phyloP scores from a whole-genome alignment of 2,113 vertebrate genomes.

The Lanius collurio region DNA sequence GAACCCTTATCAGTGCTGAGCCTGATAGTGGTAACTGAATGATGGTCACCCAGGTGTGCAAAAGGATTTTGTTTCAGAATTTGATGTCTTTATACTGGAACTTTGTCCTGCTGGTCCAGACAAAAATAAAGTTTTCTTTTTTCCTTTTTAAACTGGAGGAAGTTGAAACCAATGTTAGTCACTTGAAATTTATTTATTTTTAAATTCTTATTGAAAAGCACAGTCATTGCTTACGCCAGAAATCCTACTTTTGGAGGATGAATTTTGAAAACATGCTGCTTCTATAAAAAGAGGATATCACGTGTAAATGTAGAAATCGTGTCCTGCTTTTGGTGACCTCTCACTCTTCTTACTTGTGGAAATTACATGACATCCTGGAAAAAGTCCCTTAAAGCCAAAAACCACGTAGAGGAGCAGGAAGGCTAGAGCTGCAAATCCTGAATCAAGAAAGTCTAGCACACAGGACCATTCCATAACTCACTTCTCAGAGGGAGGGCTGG shows the following conservation, averaged over 20 bases:
- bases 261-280: background rate
- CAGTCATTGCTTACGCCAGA: background rate
- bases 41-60: background rate
- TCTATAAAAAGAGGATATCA: background rate
- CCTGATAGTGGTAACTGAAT: background rate
- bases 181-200: background rate
- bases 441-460: background rate
- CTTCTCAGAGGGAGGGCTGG: background rate
- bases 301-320: background rate
- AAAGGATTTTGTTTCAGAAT: slow-evolving; percentile 4
- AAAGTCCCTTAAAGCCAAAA: background rate
- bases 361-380: background rate
- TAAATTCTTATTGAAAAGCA: background rate
- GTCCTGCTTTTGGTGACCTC: background rate
- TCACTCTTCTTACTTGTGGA: background rate
- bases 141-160: background rate
- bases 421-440: background rate
- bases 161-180: background rate
- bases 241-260: background rate
- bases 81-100: background rate
- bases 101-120: background rate
- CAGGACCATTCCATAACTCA: background rate
- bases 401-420: background rate
- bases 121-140: background rate
- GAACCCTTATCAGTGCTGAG: slow-evolving; percentile 17